These are phyloP conservation scores for Athene noctua DNA, from an alignment of 2,113 vertebrate species.

Conservation along the genomic window DNA sequence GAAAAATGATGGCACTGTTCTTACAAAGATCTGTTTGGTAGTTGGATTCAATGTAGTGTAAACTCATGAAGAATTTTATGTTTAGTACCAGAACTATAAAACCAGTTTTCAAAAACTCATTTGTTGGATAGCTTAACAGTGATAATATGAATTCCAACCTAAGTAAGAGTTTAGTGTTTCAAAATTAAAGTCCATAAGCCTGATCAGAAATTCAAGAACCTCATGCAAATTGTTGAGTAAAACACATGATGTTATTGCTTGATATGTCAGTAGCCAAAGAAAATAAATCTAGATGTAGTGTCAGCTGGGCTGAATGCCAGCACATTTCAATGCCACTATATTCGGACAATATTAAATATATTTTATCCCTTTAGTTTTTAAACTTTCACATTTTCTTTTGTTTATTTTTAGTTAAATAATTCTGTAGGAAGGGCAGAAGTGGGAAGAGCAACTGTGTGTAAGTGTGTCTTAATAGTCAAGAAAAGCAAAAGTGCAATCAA, in stretches of 20 bases:
- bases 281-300: conserved; percentile 13
- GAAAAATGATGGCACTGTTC: conserved; percentile 55
- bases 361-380: conserved; percentile 53
- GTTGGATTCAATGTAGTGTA: conserved; percentile 52
- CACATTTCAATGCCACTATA: conserved; percentile 13
- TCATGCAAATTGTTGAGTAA: conserved; percentile 38
- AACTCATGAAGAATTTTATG: conserved; percentile 43
- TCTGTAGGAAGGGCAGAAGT: conserved; percentile 36
- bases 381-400: conserved; percentile 67
- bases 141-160: conserved; percentile 49
- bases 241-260: conserved; percentile 55
- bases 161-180: conserved; percentile 55
- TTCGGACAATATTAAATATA: conserved; percentile 57
- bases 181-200: conserved; percentile 50
- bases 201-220: conserved; percentile 57
- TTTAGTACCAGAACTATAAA: conserved; percentile 60
- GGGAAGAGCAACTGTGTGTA: background rate
- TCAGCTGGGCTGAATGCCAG: conserved; percentile 55
- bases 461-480: conserved; percentile 47
- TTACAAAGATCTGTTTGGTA: conserved; percentile 33
- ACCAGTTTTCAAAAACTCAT: conserved; percentile 43
- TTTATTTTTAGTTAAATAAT: conserved; percentile 71
- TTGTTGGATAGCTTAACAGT: conserved; percentile 43
- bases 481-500: conserved; percentile 76
- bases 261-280: conserved; percentile 58